phyloP scores from a whole-genome alignment of 1,140 invertebrate species.

The Ceratina calcarata region DNA sequence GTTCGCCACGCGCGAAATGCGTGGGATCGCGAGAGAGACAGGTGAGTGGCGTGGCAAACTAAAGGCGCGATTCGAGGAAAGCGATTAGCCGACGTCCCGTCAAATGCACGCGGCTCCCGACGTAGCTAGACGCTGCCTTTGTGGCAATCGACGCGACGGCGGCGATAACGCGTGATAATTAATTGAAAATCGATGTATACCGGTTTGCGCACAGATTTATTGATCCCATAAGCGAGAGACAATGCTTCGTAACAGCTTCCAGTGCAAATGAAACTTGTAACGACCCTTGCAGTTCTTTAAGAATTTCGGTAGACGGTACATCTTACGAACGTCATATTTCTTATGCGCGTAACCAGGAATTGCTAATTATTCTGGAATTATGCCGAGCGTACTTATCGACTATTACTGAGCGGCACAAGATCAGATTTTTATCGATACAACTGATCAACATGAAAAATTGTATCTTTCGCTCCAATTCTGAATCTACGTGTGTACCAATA shows the following conservation, averaged over 20 bases:
- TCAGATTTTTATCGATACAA: no score
- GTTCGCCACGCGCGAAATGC: constrained; percentile 38
- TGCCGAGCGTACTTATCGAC: neutral
- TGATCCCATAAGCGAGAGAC: neutral
- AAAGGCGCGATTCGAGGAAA: constrained; percentile 48
- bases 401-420: no score
- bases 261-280: neutral
- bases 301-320: neutral
- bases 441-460: no score
- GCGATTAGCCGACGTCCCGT: constrained; percentile 53
- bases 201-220: neutral
- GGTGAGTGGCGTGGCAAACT: constrained; percentile 39
- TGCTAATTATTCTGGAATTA: neutral
- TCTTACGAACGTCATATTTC: neutral
- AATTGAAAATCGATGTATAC: constrained; percentile 14
- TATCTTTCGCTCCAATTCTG: no score
- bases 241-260: neutral
- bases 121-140: constrained; percentile 7
- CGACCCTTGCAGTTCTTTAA: neutral
- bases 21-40: constrained; percentile 36
- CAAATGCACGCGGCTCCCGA: constrained; percentile 41
- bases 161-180: constrained; percentile 23
- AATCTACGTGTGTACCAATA: no score
- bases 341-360: no score
- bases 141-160: constrained; percentile 23